Evolutionary conservation across 2,888 invertebrate genomes (phyloP), one percentile per base, ranked within the genome.

Genomic region (Netelia inedita): DNA sequence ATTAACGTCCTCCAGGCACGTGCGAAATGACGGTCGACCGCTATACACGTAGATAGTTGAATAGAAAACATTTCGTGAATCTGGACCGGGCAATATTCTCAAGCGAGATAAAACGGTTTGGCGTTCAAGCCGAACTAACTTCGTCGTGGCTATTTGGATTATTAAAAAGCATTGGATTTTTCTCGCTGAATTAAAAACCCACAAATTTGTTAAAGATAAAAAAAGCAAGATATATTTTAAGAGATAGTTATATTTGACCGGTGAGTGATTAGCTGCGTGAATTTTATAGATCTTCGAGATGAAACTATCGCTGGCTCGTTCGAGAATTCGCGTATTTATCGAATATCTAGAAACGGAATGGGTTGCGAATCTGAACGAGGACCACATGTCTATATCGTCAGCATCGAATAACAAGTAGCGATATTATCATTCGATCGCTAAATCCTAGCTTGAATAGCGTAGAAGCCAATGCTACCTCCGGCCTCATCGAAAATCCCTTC

Each of bases 1-100:
- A 75, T 75, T 65, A 75, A 75, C 75, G 65, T 75, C 14, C 53
- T 35, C 19, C 50, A 53, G 55, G 75, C 75, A 53, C 46, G 46
- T 14, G 46, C 46, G 46, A 46, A 28, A 74, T 35, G 65, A 63
- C 28, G 74, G 61, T 73, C 63, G 50, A 75, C 65, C 75, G 55
- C 28, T n/a, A 10, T 14, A 46, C 46, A 35, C n/a, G 9, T 35
- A 65, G 35, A 3, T 53, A 55, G 19, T 75, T 55, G 65, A 41
- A 75, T 55, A 53, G 65, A 65, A 19, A 65, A 65, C 63, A 55
- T 46, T 75, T 65, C 21, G 65, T 75, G 35, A 53, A 11, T 50
- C 10, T 63, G 74, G 46, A 14, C 14, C 14, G 3, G 14, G 14
- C 11, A 46, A 46, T 46, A 16, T 61, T 35, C 65, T 16, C 35